Conservation (phyloP, 2,113 vertebrate genomes). For the Petrocephalus microphthalmus region DNA sequence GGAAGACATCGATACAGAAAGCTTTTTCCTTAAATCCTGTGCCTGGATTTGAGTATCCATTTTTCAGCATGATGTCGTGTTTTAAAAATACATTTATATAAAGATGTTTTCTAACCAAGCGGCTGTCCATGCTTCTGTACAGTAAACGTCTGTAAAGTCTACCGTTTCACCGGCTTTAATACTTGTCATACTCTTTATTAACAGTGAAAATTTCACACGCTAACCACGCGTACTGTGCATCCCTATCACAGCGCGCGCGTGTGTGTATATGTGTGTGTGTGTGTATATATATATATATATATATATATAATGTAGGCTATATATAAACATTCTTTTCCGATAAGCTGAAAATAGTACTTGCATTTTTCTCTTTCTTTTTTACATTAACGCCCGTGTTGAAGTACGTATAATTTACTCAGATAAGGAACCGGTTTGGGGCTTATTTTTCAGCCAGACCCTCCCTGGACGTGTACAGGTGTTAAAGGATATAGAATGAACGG, state of each 20-base stretch:
- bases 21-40: not conserved
- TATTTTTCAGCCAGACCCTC: not conserved
- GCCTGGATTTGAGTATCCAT: not conserved
- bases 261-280: not conserved
- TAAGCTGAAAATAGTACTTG: not conserved
- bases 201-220: not conserved
- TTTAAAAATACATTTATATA: not conserved
- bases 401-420: not conserved
- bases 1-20: constrained; percentile 33
- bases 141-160: not conserved
- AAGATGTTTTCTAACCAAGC: not conserved
- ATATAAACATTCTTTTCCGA: not conserved
- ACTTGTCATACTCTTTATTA: not conserved
- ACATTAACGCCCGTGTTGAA: not conserved
- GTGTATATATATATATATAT: not conserved
- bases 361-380: not conserved
- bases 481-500: not conserved
- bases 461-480: not conserved
- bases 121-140: not conserved
- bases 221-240: not conserved
- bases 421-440: not conserved
- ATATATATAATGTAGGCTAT: not conserved
- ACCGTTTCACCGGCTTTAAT: not conserved
- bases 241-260: not conserved
- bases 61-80: not conserved